Conservation (phyloP, 2,797 vertebrate species). For the Adrianichthys oophorus region DNA sequence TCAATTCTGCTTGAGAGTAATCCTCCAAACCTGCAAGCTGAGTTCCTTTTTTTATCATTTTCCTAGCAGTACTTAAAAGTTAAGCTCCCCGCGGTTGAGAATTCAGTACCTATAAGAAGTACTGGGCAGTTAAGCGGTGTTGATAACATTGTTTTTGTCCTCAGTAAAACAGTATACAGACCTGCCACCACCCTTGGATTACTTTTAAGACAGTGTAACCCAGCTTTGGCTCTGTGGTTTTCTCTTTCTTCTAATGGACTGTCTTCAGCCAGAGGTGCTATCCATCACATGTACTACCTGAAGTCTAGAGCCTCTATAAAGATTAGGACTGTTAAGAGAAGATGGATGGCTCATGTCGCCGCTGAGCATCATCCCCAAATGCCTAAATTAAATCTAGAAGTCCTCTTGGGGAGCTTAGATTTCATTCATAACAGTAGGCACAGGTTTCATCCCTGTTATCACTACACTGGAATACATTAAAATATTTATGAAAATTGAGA, state of each 20-base stretch:
- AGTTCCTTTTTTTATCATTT: slow-evolving; percentile 26
- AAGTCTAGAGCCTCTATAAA: slow-evolving; percentile 88
- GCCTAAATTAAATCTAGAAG: slow-evolving; percentile 86
- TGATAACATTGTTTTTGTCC: slow-evolving; percentile 51
- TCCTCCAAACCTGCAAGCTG: slow-evolving; percentile 26
- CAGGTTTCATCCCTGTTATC: slow-evolving; percentile 50
- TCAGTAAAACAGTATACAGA: slow-evolving; percentile 52
- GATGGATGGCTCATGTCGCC: slow-evolving; percentile 87
- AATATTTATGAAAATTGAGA: slow-evolving; percentile 71
- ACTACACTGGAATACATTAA: slow-evolving; percentile 59
- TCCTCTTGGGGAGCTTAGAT: slow-evolving; percentile 86
- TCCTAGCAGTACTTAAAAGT: slow-evolving; percentile 20
- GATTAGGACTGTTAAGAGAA: slow-evolving; percentile 90
- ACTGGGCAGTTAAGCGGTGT: slow-evolving; percentile 49
- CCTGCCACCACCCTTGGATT: slow-evolving; percentile 51
- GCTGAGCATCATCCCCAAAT: slow-evolving; percentile 84
- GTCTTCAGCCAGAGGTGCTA: slow-evolving; percentile 77
- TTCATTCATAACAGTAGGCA: slow-evolving; percentile 73
- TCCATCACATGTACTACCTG: slow-evolving; percentile 87
- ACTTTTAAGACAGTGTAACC: slow-evolving; percentile 62
- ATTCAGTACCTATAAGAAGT: slow-evolving; percentile 34
- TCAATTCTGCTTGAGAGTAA: slow-evolving; percentile 46
- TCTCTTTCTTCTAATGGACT: slow-evolving; percentile 72
- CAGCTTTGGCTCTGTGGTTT: slow-evolving; percentile 63
- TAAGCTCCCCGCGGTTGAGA: slow-evolving; percentile 27